phyloP scores from a whole-genome alignment of 1,140 invertebrate genomes.

The Drosophila triauraria region DNA sequence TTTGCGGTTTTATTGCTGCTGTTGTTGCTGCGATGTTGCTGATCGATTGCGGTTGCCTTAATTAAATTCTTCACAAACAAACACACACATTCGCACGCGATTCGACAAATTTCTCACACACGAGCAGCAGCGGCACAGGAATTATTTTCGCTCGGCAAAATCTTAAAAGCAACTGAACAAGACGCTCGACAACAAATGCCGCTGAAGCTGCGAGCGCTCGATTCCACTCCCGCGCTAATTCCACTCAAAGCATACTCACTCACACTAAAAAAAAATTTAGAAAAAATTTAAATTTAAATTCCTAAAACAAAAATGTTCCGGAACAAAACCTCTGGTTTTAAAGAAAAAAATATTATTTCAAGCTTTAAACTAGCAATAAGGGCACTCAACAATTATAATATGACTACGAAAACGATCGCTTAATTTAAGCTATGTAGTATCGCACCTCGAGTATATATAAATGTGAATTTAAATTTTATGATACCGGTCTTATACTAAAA shows the following conservation, averaged over 20 bases:
- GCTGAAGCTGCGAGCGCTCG: constrained; percentile 58
- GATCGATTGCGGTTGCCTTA: constrained; percentile 58
- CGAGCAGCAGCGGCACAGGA: constrained; percentile 52
- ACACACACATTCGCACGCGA: constrained; percentile 48
- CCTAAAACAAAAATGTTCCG: too few species aligned
- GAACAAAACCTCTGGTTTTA: too few species aligned
- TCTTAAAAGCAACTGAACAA: constrained; percentile 84
- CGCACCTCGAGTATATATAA: too few species aligned
- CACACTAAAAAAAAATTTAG: constrained; percentile 13
- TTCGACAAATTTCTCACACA: constrained; percentile 47
- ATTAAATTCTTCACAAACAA: constrained; percentile 58
- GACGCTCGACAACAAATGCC: constrained; percentile 62
- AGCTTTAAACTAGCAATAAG: too few species aligned
- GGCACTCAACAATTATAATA: too few species aligned
- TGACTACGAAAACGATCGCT: too few species aligned
- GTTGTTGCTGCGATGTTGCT: constrained; percentile 37
- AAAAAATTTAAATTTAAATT: too few species aligned
- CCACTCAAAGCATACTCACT: constrained; percentile 56
- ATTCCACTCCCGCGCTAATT: constrained; percentile 21
- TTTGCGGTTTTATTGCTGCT: constrained; percentile 39
- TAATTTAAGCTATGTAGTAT: too few species aligned
- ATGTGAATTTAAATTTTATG: too few species aligned
- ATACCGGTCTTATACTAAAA: too few species aligned
- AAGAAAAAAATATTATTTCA: too few species aligned
- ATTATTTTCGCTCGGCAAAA: constrained; percentile 83